Conservation (phyloP, 2,797 vertebrate species). For the Vireo griseus region DNA sequence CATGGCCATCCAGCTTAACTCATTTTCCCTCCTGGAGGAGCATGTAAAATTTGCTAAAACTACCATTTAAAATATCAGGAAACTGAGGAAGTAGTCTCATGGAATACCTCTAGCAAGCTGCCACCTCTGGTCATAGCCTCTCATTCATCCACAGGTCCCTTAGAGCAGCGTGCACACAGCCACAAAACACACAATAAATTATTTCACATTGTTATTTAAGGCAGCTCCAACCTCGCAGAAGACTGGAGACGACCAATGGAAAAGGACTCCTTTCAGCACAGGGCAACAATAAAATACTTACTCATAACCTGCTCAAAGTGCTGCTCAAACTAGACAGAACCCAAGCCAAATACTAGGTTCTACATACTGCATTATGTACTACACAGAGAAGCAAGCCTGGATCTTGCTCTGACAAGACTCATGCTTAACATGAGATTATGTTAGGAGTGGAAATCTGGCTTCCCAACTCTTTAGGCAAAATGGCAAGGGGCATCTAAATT, state of each 20-base stretch:
- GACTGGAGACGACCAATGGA: background rate
- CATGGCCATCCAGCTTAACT: background rate
- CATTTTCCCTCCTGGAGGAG: background rate
- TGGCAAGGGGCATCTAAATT: background rate
- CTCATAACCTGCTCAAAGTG: background rate
- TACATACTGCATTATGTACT: background rate
- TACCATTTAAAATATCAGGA: background rate
- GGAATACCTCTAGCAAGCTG: background rate
- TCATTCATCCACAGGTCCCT: background rate
- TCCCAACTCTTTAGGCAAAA: background rate
- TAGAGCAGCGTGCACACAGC: background rate
- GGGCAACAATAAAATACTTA: background rate
- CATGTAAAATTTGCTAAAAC: background rate
- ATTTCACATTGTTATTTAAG: background rate
- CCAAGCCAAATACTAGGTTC: background rate
- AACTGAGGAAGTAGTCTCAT: background rate
- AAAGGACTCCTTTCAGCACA: background rate
- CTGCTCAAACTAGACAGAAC: background rate
- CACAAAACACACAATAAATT: background rate
- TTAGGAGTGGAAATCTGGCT: background rate
- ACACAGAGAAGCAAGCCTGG: background rate
- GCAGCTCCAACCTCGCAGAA: background rate
- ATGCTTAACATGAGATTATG: accelerated
- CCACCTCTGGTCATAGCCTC: background rate
- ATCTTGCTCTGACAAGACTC: background rate